Evolutionary conservation across 2,888 invertebrate genomes (phyloP), one percentile per base, ranked within the genome.

Genomic region (Eueremaeus valkanovi): DNA sequence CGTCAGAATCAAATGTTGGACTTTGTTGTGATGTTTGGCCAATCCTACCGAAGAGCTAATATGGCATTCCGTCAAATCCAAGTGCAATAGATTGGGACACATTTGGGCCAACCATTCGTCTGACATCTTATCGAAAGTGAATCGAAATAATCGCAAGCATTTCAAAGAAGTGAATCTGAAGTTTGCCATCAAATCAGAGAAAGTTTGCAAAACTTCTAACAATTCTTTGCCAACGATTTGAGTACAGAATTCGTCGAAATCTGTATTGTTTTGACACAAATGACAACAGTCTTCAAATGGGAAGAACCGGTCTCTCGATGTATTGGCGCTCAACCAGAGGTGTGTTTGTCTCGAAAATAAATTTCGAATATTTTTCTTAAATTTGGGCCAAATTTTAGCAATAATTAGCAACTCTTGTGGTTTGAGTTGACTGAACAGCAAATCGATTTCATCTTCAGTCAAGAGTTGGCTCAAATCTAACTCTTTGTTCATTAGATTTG

Each of bases 101-200:
- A 31, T 27, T 29, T 27, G 2, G 3, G 61, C 61, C 18, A 61
- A 27, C 29, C 5, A 13, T 31, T 61, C 5, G 27, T 31, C 61
- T 2, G 31, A 3, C 13, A 29, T 13, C 21, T 61, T 5, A 61
- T 29, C 29, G 18, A 61, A n/a, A 61, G 27, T 27, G 61, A 61
- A 61, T 61, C 61, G 61, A 29, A 29, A 61, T 31, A 61, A 61
- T 61, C 29, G 61, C 29, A 61, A 31, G 29, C 61, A 61, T 29
- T 61, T 29, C 2, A 61, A 13, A 5, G 29, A 29, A 6, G 61
- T 29, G 13, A 61, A 61, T n/a, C n/a, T n/a, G n/a, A n/a, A n/a
- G 2, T 18, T n/a, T 3, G 3, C 5, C 29, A 11, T 27, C 21
- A 61, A 11, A 1, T 61, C 3, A 11, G 29, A 8, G 31, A 61